Conservation (phyloP, 1,140 invertebrate species). For the Heliothis virescens region DNA sequence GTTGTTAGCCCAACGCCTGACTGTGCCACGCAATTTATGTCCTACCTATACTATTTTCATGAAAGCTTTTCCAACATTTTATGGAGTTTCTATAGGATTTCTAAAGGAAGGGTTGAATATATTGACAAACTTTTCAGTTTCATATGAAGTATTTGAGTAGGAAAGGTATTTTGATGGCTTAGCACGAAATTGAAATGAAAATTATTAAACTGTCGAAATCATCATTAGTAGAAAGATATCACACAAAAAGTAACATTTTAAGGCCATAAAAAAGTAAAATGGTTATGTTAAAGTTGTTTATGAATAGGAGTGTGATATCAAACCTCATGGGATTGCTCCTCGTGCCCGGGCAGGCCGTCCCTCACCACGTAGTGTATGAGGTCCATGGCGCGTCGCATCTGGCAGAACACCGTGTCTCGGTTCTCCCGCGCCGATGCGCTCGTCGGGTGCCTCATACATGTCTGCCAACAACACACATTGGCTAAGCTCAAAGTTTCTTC, state of each 20-base stretch:
- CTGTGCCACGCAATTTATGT: constrained; percentile 25
- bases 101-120: constrained; percentile 12
- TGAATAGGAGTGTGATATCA: constrained; percentile 45
- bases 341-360: constrained; percentile 89
- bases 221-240: no score
- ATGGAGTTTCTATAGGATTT: constrained; percentile 14
- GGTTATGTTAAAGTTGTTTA: background rate
- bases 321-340: constrained; percentile 81
- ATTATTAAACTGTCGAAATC: no score
- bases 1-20: constrained; percentile 21
- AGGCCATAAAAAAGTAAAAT: no score
- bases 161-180: background rate
- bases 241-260: no score
- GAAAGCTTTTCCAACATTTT: constrained; percentile 4
- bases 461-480: constrained; percentile 78
- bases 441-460: constrained; percentile 97
- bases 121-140: background rate
- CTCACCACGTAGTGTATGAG: constrained; percentile 99
- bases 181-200: background rate
- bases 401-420: constrained; percentile 98
- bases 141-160: background rate
- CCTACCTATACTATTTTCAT: constrained; percentile 7
- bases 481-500: no score
- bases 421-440: constrained; percentile 97
- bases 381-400: constrained; percentile 98